Conservation (phyloP, 2,113 vertebrate species). For the Sylvia atricapilla region DNA sequence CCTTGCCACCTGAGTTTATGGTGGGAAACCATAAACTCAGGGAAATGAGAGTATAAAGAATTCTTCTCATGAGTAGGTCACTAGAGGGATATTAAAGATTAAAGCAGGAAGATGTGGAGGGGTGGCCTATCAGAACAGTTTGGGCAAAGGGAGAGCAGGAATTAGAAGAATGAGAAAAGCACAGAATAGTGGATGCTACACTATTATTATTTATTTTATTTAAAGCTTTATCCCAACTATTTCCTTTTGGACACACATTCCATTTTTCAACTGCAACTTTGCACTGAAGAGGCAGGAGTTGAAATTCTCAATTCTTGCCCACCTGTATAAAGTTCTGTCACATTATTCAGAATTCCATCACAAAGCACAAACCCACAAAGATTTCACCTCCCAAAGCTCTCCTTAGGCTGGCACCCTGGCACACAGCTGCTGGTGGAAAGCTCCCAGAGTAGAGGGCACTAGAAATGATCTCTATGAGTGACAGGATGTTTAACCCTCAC, state of each 20-base stretch:
- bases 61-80: not conserved
- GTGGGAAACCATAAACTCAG: too few species aligned
- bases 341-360: not conserved
- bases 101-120: not conserved
- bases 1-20: not conserved
- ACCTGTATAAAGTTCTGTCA: not conserved
- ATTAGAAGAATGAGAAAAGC: not conserved
- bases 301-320: not conserved
- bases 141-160: not conserved
- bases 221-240: not conserved
- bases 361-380: not conserved
- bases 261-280: not conserved
- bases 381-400: not conserved
- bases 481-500: not conserved
- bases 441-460: not conserved
- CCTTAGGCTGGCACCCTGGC: not conserved
- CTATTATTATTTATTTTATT: not conserved
- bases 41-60: not conserved
- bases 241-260: not conserved
- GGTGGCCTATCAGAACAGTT: not conserved
- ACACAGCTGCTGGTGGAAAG: not conserved
- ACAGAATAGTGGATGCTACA: not conserved
- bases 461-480: not conserved
- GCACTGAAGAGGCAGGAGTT: not conserved
- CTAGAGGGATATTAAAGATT: not conserved